phyloP scores from a whole-genome alignment of 1,140 invertebrate genomes.

The Metaphire vulgaris region DNA sequence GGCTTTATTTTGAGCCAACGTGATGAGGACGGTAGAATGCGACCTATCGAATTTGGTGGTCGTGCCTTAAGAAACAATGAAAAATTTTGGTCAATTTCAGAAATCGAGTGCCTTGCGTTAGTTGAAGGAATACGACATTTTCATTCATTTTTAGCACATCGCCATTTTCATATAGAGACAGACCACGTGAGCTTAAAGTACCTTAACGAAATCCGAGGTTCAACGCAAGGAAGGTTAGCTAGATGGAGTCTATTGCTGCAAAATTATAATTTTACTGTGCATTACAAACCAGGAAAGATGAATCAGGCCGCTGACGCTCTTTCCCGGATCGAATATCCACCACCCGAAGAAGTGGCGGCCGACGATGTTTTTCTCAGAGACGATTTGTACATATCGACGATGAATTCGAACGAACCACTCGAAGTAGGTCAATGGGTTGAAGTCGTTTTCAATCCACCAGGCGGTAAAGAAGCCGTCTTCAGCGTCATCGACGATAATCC shows the following conservation, averaged over 20 bases:
- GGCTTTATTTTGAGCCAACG: not conserved
- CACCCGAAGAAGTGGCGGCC: not conserved
- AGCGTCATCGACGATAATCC: too few species aligned
- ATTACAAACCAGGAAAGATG: not conserved
- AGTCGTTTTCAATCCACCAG: too few species aligned
- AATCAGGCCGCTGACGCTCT: not conserved
- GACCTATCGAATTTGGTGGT: not conserved
- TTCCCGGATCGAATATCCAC: not conserved
- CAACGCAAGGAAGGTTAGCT: not conserved
- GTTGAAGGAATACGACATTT: not conserved
- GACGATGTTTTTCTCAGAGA: not conserved
- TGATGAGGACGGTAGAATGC: not conserved
- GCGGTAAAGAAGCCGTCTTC: too few species aligned
- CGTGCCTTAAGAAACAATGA: not conserved
- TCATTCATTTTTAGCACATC: not conserved
- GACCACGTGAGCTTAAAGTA: not conserved
- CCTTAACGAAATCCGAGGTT: not conserved
- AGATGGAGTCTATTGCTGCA: not conserved
- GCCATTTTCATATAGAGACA: not conserved
- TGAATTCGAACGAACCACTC: not conserved
- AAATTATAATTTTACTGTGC: not conserved
- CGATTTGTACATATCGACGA: not conserved
- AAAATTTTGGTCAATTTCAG: not conserved
- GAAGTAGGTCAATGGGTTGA: not conserved
- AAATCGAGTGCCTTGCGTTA: not conserved